phyloP scores from a whole-genome alignment of 2,888 invertebrate species.

The Nectonema munidae region DNA sequence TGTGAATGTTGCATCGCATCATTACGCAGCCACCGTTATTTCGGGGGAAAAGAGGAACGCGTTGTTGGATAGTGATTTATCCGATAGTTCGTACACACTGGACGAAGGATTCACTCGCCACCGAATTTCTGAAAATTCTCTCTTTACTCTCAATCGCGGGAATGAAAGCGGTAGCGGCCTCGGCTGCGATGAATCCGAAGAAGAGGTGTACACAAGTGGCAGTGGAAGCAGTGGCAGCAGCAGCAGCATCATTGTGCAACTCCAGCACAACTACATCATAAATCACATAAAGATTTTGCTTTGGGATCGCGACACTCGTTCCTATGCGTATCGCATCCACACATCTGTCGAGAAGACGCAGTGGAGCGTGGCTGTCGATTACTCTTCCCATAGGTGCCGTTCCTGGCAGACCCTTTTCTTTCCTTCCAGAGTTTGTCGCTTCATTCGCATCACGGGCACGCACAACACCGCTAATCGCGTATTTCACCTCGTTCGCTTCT shows the following conservation, averaged over 20 bases:
- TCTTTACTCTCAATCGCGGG: slow-evolving; percentile 29
- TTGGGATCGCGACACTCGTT: slow-evolving; percentile 67
- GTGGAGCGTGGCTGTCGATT: slow-evolving; percentile 70
- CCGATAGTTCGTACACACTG: slow-evolving; percentile 50
- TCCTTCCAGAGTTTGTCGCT: slow-evolving; percentile 46
- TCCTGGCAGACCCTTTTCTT: slow-evolving; percentile 88
- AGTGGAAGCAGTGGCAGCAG: too few species aligned
- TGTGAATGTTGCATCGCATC: slow-evolving; percentile 54
- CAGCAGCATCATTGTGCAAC: slow-evolving; percentile 6
- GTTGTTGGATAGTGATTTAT: slow-evolving; percentile 61
- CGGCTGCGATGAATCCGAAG: too few species aligned
- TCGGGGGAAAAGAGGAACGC: slow-evolving; percentile 57
- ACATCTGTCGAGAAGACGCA: slow-evolving; percentile 67
- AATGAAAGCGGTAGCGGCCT: too few species aligned
- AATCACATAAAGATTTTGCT: slow-evolving; percentile 65
- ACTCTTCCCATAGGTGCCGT: slow-evolving; percentile 58
- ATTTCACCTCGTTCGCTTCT: slow-evolving; percentile 66
- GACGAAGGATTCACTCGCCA: slow-evolving; percentile 65
- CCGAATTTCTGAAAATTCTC: slow-evolving; percentile 39
- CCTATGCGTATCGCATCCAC: slow-evolving; percentile 67
- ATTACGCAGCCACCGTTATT: slow-evolving; percentile 48
- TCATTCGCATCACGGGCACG: slow-evolving; percentile 36
- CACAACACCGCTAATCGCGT: slow-evolving; percentile 72
- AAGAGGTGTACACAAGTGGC: too few species aligned
- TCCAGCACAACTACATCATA: slow-evolving; percentile 37